Base-by-base conservation (phyloP, 2,797 vertebrate genomes). In the Anguilla obscura region DNA sequence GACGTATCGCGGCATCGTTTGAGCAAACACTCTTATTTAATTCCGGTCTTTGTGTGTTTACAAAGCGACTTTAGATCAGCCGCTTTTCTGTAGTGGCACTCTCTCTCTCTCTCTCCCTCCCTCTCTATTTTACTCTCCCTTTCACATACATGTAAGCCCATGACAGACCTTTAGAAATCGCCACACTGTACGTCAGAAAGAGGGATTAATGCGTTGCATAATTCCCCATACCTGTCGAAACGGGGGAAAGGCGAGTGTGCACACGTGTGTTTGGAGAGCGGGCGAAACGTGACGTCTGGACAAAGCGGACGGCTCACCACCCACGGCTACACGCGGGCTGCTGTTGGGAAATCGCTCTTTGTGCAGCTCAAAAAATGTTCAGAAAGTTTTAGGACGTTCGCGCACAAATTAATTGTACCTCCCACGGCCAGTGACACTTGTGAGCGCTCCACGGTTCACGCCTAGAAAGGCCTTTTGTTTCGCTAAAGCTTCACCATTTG, bases 231-330 rank as follows among this genome's bases (percentile, higher is more conserved):
- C 94, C 91, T 91, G 94, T 90, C 92, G 87, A 88, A 93, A 94
- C 93, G 91, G 45, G 91, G 94, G 94, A 94, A 90, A 91, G 89
- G 89, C 90, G 90, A 90, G 92, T 90, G 91, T 30, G 60, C 91
- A 92, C 87, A 89, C 90, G 88, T 89, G 58, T 52, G n/a, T 85
- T 91, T 88, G 90, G 89, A 91, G 58, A 63, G 88, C 52, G 86
- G 89, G 88, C 82, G 71, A 89, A 90, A 90, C 69, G 30, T 48
- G 30, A 91, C 84, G 82, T 86, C 54, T 69, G 89, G 85, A 79
- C 87, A 90, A 91, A 88, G 89, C 56, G 36, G 74, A 74, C 63
- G 60, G n/a, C 21, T 40, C 48, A 69, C 69, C 82, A 76, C 50
- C 85, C 60, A 52, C 80, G 56, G 16, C 74, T 40, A 18, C 85